Conservation (phyloP, 2,888 invertebrate genomes). For the Diarsia mendica region DNA sequence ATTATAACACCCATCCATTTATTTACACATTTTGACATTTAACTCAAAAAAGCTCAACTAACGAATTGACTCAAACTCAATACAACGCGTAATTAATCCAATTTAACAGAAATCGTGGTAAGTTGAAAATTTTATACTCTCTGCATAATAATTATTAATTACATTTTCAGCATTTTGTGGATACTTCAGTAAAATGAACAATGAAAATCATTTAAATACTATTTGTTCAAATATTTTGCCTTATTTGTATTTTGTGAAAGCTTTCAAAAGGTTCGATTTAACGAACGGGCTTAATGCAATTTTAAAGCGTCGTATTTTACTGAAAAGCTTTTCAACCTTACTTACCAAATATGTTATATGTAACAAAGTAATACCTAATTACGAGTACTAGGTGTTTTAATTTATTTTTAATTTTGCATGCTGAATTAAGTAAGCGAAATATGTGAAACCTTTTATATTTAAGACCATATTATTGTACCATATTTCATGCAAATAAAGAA, state of each 20-base stretch:
- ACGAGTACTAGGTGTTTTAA: no score
- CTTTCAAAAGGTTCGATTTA: neutral
- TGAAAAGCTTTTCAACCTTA: neutral
- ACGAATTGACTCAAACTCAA: constrained; percentile 16
- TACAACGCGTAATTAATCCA: constrained; percentile 26
- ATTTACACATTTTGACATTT: constrained; percentile 17
- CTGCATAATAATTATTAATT: constrained; percentile 5
- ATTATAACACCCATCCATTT: constrained; percentile 17
- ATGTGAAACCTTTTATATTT: no score
- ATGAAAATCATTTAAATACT: constrained; percentile 10
- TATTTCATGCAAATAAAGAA: no score
- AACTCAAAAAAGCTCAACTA: constrained; percentile 2
- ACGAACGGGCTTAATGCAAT: neutral
- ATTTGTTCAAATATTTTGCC: constrained; percentile 26
- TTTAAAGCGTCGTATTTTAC: neutral
- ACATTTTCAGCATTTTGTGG: constrained; percentile 23
- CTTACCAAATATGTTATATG: no score
- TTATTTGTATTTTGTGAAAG: neutral
- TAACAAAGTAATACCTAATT: no score
- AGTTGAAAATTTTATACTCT: constrained; percentile 17
- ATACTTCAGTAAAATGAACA: constrained; percentile 4
- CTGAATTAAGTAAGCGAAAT: no score
- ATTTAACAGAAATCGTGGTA: constrained; percentile 33
- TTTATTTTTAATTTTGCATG: no score
- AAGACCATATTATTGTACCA: no score